phyloP scores from a whole-genome alignment of 2,888 invertebrate species.

The Schizaphis graminum region DNA sequence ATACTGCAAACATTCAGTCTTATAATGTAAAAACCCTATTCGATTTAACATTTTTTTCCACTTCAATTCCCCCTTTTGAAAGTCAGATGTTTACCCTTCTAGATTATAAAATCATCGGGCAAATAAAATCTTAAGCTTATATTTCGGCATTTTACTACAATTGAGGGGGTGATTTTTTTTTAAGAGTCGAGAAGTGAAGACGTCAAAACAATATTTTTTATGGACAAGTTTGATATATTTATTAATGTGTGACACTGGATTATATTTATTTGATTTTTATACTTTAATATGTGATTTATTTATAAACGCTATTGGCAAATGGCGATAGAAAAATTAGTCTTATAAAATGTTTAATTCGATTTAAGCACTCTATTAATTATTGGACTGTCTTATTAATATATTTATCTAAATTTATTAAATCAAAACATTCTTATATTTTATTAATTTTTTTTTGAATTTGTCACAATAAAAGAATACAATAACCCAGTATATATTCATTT shows the following conservation, averaged over 20 bases:
- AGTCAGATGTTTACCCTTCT: constrained; percentile 60
- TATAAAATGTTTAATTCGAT: background rate
- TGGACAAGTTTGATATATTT: constrained; percentile 5
- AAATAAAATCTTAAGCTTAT: constrained; percentile 51
- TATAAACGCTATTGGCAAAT: background rate
- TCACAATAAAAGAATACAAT: background rate
- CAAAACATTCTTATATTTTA: background rate
- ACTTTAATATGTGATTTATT: background rate
- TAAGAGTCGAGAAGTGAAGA: background rate
- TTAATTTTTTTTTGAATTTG: background rate
- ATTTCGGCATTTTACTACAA: constrained; percentile 50
- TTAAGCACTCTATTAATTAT: background rate
- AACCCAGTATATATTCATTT: background rate
- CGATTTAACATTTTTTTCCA: constrained; percentile 50
- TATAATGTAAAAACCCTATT: constrained; percentile 39
- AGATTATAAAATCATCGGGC: constrained; percentile 56
- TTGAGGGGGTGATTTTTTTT: constrained; percentile 42
- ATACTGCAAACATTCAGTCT: background rate
- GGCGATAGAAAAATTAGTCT: background rate
- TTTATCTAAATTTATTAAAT: background rate
- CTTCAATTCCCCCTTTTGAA: constrained; percentile 59
- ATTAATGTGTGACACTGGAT: background rate
- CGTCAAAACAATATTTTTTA: constrained; percentile 41
- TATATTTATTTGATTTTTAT: background rate
- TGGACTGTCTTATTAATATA: background rate